Evolutionary conservation across 2,797 vertebrate species (phyloP).

Genomic region (Sebastes elongatus): DNA sequence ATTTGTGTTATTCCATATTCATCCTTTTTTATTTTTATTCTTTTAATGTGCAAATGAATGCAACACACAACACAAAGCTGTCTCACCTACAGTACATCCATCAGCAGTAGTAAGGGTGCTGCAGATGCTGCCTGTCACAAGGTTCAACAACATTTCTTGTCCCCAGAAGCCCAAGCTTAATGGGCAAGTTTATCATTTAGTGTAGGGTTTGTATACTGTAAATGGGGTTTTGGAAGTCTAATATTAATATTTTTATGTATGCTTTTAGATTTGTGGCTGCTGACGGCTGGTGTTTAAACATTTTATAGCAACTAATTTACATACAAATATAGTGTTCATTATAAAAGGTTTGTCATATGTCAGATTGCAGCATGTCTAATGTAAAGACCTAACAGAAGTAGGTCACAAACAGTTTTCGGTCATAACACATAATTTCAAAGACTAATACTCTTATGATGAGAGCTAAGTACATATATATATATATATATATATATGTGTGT

Average conservation of each 20-base stretch:
- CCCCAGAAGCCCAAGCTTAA: not conserved
- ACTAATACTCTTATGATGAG: not conserved
- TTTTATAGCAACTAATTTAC: not conserved
- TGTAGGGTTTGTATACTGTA: not conserved
- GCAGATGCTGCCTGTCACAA: not conserved
- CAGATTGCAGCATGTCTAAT: not conserved
- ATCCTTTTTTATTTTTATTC: constrained; percentile 41
- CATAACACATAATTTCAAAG: not conserved
- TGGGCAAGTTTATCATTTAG: not conserved
- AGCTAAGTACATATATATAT: not conserved
- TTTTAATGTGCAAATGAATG: constrained; percentile 71
- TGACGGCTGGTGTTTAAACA: not conserved
- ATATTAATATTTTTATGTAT: not conserved
- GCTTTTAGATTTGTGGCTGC: not conserved
- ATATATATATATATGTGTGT: not conserved
- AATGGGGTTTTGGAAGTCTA: not conserved
- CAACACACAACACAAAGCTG: constrained; percentile 21
- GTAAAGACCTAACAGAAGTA: not conserved
- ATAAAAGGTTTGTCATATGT: not conserved
- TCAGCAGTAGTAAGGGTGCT: not conserved
- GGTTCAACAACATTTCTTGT: not conserved
- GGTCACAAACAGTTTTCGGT: not conserved
- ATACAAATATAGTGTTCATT: not conserved
- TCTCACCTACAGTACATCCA: constrained; percentile 17
- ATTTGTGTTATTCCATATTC: constrained; percentile 60